Evolutionary conservation across 2,888 invertebrate species (phyloP).

Genomic region (Neocrepidodera transversa): DNA sequence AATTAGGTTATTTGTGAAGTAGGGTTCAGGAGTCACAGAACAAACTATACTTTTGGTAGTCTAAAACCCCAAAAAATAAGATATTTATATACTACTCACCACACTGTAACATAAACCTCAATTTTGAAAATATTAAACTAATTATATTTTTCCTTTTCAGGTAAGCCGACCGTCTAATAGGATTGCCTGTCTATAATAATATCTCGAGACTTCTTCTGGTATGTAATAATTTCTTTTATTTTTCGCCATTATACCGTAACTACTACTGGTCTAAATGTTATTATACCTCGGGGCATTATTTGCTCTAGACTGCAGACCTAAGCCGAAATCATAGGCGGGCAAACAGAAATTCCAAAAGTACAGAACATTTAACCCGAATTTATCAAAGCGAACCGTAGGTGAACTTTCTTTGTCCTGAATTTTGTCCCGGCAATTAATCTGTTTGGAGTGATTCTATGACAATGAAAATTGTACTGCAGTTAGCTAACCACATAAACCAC

Average conservation of each 20-base stretch:
- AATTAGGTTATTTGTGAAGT: too few relatives aligned
- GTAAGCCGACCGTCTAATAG: slow-evolving; percentile 34
- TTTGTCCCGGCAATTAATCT: too few relatives aligned
- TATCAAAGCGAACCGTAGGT: too few relatives aligned
- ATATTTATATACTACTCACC: too few relatives aligned
- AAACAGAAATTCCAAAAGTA: neutral
- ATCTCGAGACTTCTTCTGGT: slow-evolving; percentile 30
- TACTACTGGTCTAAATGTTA: slow-evolving; percentile 28
- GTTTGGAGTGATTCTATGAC: too few relatives aligned
- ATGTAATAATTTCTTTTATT: slow-evolving; percentile 38
- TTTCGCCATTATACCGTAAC: slow-evolving; percentile 30
- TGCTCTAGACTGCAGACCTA: neutral
- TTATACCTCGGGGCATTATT: slow-evolving; percentile 19
- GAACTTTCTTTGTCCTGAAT: too few relatives aligned
- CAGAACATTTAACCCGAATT: too few relatives aligned
- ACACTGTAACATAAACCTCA: neutral
- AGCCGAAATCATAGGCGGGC: slow-evolving; percentile 17
- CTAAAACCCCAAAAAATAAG: too few relatives aligned
- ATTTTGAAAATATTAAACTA: slow-evolving; percentile 20
- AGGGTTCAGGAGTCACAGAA: too few relatives aligned
- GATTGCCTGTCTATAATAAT: slow-evolving; percentile 28
- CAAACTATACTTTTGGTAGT: too few relatives aligned
- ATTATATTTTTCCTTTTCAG: slow-evolving; percentile 35
- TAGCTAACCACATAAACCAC: too few relatives aligned
- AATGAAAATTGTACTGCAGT: too few relatives aligned